Conservation (phyloP, 2,888 invertebrate species). For the Harpagoxenus sublaevis region DNA sequence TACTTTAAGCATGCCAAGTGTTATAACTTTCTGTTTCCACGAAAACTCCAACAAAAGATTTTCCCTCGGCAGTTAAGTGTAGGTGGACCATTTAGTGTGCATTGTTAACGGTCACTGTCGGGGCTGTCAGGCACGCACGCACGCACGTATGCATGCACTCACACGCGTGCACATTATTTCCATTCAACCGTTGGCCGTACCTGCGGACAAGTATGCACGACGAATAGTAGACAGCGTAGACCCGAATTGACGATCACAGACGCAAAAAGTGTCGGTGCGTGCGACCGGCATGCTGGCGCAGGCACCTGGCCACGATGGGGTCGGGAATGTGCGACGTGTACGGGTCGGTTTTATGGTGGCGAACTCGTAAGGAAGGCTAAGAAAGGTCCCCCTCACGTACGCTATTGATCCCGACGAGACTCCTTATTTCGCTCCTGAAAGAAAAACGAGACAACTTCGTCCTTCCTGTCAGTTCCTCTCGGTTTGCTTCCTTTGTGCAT, state of each 20-base stretch:
- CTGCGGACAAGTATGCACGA: constrained; percentile 8
- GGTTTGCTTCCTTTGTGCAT: neutral
- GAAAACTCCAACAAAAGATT: neutral
- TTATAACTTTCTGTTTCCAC: neutral
- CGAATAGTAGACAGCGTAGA: neutral
- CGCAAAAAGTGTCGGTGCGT: neutral
- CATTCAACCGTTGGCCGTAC: constrained; percentile 56
- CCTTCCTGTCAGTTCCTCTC: neutral
- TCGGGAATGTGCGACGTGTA: constrained; percentile 5
- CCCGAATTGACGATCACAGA: neutral
- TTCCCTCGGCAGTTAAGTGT: neutral
- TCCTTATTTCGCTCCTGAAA: constrained; percentile 55
- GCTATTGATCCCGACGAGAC: constrained; percentile 78
- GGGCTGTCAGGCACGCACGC: constrained; percentile 15
- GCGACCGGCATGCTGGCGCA: constrained; percentile 17
- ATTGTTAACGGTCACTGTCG: constrained; percentile 8
- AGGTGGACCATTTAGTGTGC: neutral
- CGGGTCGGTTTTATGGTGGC: constrained; percentile 47
- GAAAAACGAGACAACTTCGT: neutral
- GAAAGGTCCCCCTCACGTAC: constrained; percentile 72
- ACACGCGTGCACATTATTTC: constrained; percentile 48
- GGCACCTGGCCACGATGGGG: constrained; percentile 43
- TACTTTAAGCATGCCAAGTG: neutral
- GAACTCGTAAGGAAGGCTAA: constrained; percentile 62
- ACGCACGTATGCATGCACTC: constrained; percentile 17